Base-by-base conservation (phyloP, 2,888 invertebrate genomes). In the Lochmaea capreae region DNA sequence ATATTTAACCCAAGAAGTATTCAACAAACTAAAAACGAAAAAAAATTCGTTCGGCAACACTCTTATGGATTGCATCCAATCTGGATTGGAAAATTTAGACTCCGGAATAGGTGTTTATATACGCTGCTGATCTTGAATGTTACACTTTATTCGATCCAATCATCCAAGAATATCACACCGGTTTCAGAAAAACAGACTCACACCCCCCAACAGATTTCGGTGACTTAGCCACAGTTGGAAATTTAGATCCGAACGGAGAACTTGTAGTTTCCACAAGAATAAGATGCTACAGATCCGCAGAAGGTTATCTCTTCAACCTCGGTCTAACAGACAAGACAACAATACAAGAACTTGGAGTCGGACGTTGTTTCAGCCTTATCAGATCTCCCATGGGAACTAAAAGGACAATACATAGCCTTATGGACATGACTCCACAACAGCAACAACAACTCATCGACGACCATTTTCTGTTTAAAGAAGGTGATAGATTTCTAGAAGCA, bases 391-490 rank as follows among this genome's bases (percentile, higher is more conserved):
- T 84, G 94, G 58, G 97, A 97, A 86, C 91, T 97, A 72, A 94
- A 95, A 90, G 97, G 97, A 73, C 94, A 93, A 81, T 98, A 97
- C 91, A 95, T 93, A 88, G 96, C 97, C 12, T 90, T 98, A 84
- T 94, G 94, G 96, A 96, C 83, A 97, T 97, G 97, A 92, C 93
- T 87, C 96, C 97, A 90, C 92, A 94, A 71, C 93, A 94, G 76
- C 97, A 97, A 89, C 95, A 97, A 88, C 94, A 97, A 89, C 91
- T 98, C 84, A 97, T 98, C 85, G 96, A 97, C 84, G 97, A 97
- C 88, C 97, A 98, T 89, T 97, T 97, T 92, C 91, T 98, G 82
- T 97, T 97, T 92, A 97, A 97, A 91, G 97, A 97, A 89, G 97
- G 97, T 73, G 97, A 96, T 87, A 90, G 94, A 78, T 95, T 94